Conservation (phyloP, 2,888 invertebrate species). For the Altica lythri region DNA sequence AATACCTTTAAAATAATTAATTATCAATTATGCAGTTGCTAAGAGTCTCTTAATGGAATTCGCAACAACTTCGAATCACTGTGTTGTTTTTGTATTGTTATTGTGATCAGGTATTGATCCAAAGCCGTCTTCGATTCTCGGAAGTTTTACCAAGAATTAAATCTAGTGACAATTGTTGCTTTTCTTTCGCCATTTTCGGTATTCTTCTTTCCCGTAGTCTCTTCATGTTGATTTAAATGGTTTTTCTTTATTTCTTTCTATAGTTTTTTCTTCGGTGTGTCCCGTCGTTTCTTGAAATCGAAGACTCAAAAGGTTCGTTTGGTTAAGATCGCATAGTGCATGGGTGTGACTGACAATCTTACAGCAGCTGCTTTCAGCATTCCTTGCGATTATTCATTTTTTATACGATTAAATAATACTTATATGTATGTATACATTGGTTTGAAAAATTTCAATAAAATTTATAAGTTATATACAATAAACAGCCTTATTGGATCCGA, state of each 20-base stretch:
- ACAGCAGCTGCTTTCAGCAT: conserved; percentile 8
- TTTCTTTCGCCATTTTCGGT: conserved; percentile 28
- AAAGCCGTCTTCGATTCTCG: conserved; percentile 15
- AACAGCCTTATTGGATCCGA: not conserved
- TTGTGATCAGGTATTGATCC: conserved; percentile 28
- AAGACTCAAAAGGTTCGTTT: too few relatives aligned
- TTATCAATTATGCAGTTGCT: conserved; percentile 5
- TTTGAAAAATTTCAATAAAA: not conserved
- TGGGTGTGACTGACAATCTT: conserved; percentile 12
- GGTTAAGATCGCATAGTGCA: conserved; percentile 11
- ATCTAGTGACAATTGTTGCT: conserved; percentile 34
- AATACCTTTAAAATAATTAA: conserved; percentile 12
- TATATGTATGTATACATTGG: not conserved
- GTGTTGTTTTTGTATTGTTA: conserved; percentile 18
- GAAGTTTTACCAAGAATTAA: conserved; percentile 28
- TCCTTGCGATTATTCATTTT: too few relatives aligned
- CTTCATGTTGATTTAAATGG: conserved; percentile 13
- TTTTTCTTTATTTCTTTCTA: conserved; percentile 4
- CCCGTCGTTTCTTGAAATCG: conserved; percentile 12
- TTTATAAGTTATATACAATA: not conserved
- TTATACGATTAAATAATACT: too few relatives aligned
- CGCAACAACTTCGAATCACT: conserved; percentile 24
- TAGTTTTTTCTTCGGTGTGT: conserved; percentile 8
- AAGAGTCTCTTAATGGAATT: conserved; percentile 21
- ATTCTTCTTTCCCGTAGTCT: conserved; percentile 15